Evolutionary conservation across 2,113 vertebrate species (phyloP), one percentile per base, ranked within the genome.

Genomic region (Trogon melanurus): DNA sequence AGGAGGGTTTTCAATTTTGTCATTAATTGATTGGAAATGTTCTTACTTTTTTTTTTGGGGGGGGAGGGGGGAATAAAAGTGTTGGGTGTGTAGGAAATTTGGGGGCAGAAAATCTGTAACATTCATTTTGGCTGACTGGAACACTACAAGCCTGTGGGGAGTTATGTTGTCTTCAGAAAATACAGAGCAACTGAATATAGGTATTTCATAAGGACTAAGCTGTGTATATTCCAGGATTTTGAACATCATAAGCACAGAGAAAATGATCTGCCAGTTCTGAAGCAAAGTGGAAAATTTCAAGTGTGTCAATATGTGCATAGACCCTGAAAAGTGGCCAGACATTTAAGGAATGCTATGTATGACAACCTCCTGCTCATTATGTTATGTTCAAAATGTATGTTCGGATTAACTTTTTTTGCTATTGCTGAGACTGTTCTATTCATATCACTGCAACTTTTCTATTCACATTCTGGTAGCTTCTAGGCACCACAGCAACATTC

Each of bases 301-400:
- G 11, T 4, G 4, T 3, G 1, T 85, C 38, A 71, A 19, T 9
- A 78, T 14, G 47, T 62, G 30, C 6, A 20, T 1, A 25, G 47
- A 73, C 18, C 2, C 10, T 11, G 2, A 61, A 14, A 1, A 16
- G 10, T 34, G 15, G 44, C 9, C n/a, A 27, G 5, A 12, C 5
- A 79, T 71, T 61, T 44, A 72, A 75, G 47, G 11, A 60, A 91
- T 80, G 54, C 13, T 44, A 11, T n/a, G 4, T 10, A 27, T 19
- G 7, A 44, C 25, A 81, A 32, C 0, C 6, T 48, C 7, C 44
- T 92, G 6, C 13, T 75, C 6, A 54, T 58, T 51, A 74, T 29
- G 8, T 30, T 32, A 6, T 32, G 5, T 48, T 65, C n/a, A 36
- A 62, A 9, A 7, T 6, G 3, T 61, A 16, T 47, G 3, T 75